Percentiles rank a stretch among this genome's conserved stretches.
Evolutionary conservation across 2,888 invertebrate genomes (phyloP).

Genomic region (Hyposoter didymator): DNA sequence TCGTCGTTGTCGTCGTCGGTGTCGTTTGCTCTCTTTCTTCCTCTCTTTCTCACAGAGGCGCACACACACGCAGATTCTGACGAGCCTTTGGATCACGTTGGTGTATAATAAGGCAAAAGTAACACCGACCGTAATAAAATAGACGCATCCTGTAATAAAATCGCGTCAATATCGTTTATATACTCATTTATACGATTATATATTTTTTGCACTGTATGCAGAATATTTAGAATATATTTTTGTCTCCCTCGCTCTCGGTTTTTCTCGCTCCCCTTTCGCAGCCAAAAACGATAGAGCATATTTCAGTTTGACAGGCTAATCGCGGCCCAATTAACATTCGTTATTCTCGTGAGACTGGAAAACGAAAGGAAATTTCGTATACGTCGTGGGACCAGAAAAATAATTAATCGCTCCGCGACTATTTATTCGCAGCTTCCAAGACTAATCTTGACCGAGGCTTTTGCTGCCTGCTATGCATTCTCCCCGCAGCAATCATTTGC

Average conservation of each 20-base stretch:
- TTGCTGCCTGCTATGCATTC: background rate
- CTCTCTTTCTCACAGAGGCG: constrained; percentile 5
- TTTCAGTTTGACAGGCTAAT: constrained; percentile 65
- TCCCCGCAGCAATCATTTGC: background rate
- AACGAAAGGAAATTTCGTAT: constrained; percentile 48
- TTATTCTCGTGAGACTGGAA: constrained; percentile 34
- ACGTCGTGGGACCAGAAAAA: background rate
- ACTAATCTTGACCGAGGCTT: background rate
- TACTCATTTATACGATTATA: background rate
- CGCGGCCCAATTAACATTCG: constrained; percentile 51
- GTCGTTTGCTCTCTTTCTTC: constrained; percentile 14
- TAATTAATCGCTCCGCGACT: background rate
- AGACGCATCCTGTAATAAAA: constrained; percentile 79
- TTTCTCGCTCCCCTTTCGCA: background rate
- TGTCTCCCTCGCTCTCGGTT: background rate
- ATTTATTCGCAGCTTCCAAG: constrained; percentile 8
- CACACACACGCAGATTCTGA: background rate
- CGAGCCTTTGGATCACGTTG: constrained; percentile 20
- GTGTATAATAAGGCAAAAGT: constrained; percentile 39
- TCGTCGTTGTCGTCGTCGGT: constrained; percentile 26
- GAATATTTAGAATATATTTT: constrained; percentile 15
- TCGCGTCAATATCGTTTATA: constrained; percentile 35
- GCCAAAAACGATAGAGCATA: constrained; percentile 30
- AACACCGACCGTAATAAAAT: constrained; percentile 70
- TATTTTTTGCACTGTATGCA: constrained; percentile 4